Evolutionary conservation across 1,140 invertebrate species (phyloP), one percentile per base, ranked within the genome.

Genomic region (Hyposmocoma kahamanoa): DNA sequence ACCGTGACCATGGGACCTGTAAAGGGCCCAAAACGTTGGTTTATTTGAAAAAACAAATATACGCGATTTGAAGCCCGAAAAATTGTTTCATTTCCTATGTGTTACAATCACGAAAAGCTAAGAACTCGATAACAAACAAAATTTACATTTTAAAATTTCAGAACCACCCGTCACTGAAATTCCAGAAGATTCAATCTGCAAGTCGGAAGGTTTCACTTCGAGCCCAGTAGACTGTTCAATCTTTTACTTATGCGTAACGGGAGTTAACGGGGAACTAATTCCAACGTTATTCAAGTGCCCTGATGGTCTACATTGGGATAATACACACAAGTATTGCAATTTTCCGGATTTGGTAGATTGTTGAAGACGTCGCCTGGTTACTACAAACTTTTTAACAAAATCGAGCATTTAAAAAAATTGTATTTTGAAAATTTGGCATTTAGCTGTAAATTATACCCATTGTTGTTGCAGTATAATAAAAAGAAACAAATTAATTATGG

Each of bases 201-300:
- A 30, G 10, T 0, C 11, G 5, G 34, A 38, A 24, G 45, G 45
- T 10, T 11, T 21, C 13, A 38, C 21, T 10, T 10, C 30, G 8
- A 38, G 38, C 10, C 45, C 45, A 6, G 34, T 11, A 1, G 32
- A 47, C 21, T 47, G 45, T 10, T 15, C 21, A 3, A 17, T 21
- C 5, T 47, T 47, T 34, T 36, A 13, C 22, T 15, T 36, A 3
- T 47, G 45, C 10, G 20, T 47, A 1, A 1, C 1, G 3, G 32
- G 22, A 6, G 13, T 10, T 18, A 24, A 30, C 20, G 42, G 21
- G n/a, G 9, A 9, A n/a, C 22, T 38, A n/a, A 21, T 15, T 3
- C 15, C 38, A 0, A 28, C 1, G 15, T 17, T 49, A 13, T 42
- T 42, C 24, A 41, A 49, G 0, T 49, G 47, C n/a, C 36, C 47